A percentile compares a stretch with the other conserved stretches of the same genome.
phyloP scores from a whole-genome alignment of 2,113 vertebrate genomes.

The Strigops habroptila region DNA sequence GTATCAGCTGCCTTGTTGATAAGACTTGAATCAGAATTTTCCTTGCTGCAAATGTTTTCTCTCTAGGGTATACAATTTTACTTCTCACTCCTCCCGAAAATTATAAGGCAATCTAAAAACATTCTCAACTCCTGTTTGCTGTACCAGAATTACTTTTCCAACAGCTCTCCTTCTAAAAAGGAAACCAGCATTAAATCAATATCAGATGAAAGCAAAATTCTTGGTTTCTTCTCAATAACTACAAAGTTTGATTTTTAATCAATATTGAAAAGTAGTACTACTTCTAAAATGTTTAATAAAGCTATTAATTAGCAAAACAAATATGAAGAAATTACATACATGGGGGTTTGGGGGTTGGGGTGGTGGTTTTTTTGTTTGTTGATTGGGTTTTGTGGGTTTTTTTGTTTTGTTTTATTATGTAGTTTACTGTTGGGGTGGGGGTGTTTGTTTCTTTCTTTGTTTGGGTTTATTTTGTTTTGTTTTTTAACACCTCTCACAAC shows the following conservation, averaged over 20 bases:
- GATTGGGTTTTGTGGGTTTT: neutral
- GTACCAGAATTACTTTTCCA: neutral
- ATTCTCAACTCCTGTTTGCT: neutral
- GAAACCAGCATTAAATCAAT: neutral
- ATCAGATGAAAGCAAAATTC: neutral
- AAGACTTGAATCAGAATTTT: neutral
- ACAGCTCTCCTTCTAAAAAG: neutral
- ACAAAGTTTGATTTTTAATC: constrained; percentile 28
- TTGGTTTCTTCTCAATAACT: constrained; percentile 14
- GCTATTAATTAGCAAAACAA: constrained; percentile 1
- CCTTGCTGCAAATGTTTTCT: neutral
- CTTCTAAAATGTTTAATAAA: constrained; percentile 34
- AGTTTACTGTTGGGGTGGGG: neutral
- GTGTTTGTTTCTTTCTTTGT: no score
- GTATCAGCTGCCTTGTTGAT: neutral
- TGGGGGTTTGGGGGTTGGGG: neutral
- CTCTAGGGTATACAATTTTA: neutral
- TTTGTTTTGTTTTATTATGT: neutral
- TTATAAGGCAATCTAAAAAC: neutral
- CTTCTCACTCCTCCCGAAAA: neutral
- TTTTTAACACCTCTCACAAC: neutral
- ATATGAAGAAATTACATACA: neutral
- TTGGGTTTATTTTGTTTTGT: neutral
- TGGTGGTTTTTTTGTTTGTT: neutral
- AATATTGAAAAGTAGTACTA: neutral